These are phyloP conservation scores for Subanguina moxae DNA, from an alignment of 1,140 invertebrate species.

Conservation along the genomic window DNA sequence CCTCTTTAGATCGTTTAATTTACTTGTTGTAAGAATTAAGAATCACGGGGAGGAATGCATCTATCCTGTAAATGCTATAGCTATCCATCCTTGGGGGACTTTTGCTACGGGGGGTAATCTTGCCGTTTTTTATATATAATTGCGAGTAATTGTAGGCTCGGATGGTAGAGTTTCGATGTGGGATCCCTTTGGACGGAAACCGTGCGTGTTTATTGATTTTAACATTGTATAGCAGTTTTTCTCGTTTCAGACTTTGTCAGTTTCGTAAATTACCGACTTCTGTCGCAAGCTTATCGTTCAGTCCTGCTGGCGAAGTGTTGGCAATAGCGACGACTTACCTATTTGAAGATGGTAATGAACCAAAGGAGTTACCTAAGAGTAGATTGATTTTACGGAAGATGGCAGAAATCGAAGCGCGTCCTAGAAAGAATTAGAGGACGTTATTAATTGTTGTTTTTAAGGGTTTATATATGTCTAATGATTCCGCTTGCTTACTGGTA, in stretches of 20 bases:
- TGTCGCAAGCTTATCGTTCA: conserved; percentile 33
- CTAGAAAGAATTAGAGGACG: conserved; percentile 26
- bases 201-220: conserved; percentile 3
- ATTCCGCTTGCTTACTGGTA: no score
- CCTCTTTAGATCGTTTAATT: no score
- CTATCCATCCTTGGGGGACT: conserved; percentile 94
- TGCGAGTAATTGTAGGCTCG: conserved; percentile 22
- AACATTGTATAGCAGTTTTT: no score
- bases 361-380: conserved; percentile 25
- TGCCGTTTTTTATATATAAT: background rate
- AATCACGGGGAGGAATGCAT: conserved; percentile 78
- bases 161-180: conserved; percentile 44
- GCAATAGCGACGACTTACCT: conserved; percentile 40
- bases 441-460: no score
- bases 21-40: conserved; percentile 17
- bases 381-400: conserved; percentile 32
- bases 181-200: conserved; percentile 49
- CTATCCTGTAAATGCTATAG: conserved; percentile 96
- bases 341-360: conserved; percentile 28
- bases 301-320: conserved; percentile 31
- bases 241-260: no score
- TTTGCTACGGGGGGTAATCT: conserved; percentile 79
- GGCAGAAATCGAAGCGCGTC: conserved; percentile 40
- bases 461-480: no score
- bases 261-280: conserved; percentile 33